Conservation (phyloP, 2,113 vertebrate genomes). For the Condylura cristata region DNA sequence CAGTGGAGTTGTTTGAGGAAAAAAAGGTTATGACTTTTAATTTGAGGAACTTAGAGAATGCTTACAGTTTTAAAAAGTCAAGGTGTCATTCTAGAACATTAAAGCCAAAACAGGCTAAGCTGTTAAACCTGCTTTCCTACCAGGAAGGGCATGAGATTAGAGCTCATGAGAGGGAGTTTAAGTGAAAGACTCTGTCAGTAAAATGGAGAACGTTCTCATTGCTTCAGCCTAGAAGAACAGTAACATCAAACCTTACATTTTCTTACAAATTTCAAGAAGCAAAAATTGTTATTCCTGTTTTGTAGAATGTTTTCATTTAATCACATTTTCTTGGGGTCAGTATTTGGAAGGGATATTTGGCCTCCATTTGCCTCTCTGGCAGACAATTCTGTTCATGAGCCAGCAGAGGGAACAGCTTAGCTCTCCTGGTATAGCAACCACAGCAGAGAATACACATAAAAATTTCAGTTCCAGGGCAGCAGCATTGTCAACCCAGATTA, state of each 20-base stretch:
- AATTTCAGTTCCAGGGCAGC: rapidly evolving
- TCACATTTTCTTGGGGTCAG: background rate
- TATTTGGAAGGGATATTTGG: background rate
- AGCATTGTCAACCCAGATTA: background rate
- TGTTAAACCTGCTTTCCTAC: background rate
- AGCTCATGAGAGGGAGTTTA: background rate
- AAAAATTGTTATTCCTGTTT: background rate
- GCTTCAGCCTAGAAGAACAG: background rate
- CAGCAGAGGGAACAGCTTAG: background rate
- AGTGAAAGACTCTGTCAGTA: background rate
- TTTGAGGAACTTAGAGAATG: background rate
- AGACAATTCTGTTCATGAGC: background rate
- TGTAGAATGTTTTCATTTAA: background rate
- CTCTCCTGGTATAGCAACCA: background rate
- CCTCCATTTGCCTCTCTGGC: background rate
- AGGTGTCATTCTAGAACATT: background rate
- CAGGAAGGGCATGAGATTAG: background rate
- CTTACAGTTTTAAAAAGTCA: background rate
- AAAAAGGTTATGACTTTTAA: background rate
- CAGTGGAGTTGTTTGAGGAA: too few species aligned
- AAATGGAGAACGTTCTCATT: background rate
- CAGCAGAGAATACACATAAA: background rate
- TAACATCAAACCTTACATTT: background rate
- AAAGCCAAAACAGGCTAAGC: background rate
- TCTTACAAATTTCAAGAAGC: background rate